These are phyloP conservation scores for Micromussa lordhowensis DNA, from an alignment of 92 coral and sea anemone species.

Conservation along the genomic window DNA sequence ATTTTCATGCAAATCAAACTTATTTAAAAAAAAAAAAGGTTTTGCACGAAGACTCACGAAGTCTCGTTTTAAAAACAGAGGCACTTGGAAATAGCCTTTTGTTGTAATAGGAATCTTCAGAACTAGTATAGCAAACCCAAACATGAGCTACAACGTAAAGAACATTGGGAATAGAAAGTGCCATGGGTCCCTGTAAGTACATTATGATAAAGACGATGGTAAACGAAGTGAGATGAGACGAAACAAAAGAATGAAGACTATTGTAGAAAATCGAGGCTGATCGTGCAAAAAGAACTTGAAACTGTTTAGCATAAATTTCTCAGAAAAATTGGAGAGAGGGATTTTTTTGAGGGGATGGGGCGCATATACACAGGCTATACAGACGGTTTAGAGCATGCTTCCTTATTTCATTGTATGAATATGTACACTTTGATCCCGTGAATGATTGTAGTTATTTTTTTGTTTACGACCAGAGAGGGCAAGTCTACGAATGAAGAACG, in stretches of 20 bases:
- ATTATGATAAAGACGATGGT: neutral
- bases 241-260: neutral
- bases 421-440: neutral
- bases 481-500: constrained; percentile 63
- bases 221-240: neutral
- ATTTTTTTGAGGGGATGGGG: no score
- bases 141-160: neutral
- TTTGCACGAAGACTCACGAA: no score
- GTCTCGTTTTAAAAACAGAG: no score
- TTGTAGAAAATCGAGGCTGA: neutral
- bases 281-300: neutral
- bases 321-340: no score
- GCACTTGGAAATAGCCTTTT: no score
- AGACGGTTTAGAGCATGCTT: neutral
- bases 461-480: constrained; percentile 50
- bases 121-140: neutral
- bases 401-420: neutral
- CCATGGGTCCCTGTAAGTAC: no score
- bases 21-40: no score
- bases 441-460: neutral
- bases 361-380: no score
- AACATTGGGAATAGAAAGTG: neutral
- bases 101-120: neutral
- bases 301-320: neutral
- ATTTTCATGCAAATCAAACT: no score